These are phyloP conservation scores for Tamandua tetradactyla DNA, from an alignment of 2,797 vertebrate genomes.

Conservation along the genomic window DNA sequence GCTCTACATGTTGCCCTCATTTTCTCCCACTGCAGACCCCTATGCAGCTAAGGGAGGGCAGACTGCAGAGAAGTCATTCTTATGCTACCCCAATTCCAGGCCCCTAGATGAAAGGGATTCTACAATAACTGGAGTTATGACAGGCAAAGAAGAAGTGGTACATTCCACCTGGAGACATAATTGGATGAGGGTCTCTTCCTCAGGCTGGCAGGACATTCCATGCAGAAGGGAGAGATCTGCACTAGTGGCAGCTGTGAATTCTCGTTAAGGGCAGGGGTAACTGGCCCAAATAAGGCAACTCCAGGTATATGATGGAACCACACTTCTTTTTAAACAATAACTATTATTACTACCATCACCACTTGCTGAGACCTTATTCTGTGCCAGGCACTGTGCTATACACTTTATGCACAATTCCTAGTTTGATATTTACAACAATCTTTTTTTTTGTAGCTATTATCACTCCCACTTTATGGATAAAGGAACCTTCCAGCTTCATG, in stretches of 20 bases:
- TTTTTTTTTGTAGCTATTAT: rapidly evolving
- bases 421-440: not conserved
- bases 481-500: not conserved
- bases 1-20: not conserved
- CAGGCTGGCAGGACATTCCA: not conserved
- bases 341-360: not conserved
- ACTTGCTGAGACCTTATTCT: not conserved
- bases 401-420: not conserved
- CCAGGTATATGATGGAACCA: not conserved
- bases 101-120: not conserved
- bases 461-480: not conserved
- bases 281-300: not conserved
- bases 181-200: not conserved
- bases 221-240: not conserved
- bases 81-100: not conserved
- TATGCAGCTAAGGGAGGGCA: not conserved
- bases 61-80: not conserved
- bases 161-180: not conserved
- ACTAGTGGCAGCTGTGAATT: not conserved
- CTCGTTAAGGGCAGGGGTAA: not conserved
- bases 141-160: no score
- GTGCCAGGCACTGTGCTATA: not conserved
- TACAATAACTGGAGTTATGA: no score
- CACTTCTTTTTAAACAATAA: not conserved
- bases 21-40: not conserved